A percentile compares a stretch with the other conserved stretches of the same genome.
Evolutionary conservation across 2,888 invertebrate genomes (phyloP).

Genomic region (Campoletis raptor): DNA sequence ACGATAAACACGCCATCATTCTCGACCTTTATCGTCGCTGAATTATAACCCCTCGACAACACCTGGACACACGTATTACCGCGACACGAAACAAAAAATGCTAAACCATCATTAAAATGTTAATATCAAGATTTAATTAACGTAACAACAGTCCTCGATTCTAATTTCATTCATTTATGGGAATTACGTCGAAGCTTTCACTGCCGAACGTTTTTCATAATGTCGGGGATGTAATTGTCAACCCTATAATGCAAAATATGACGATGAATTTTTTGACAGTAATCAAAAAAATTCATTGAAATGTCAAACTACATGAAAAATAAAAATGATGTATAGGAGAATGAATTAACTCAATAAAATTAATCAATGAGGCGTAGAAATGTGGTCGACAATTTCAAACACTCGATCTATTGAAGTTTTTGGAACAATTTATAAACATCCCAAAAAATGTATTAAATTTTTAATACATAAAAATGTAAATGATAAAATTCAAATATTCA

Average conservation of each 20-base stretch:
- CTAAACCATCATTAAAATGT: slow-evolving; percentile 37
- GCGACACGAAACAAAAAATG: slow-evolving; percentile 49
- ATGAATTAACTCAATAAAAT: too few relatives aligned
- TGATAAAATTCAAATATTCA: background rate
- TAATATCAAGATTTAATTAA: slow-evolving; percentile 48
- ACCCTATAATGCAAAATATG: background rate
- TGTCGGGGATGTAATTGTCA: background rate
- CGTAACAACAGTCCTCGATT: slow-evolving; percentile 9
- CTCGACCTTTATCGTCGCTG: slow-evolving; percentile 59
- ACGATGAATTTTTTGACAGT: background rate
- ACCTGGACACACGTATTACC: slow-evolving; percentile 21
- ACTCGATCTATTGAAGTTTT: too few relatives aligned
- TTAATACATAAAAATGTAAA: too few relatives aligned
- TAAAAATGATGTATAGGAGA: background rate
- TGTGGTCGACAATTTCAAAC: too few relatives aligned
- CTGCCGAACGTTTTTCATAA: background rate
- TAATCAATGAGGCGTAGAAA: too few relatives aligned
- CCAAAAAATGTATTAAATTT: too few relatives aligned
- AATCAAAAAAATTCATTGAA: background rate
- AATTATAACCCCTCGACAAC: slow-evolving; percentile 60
- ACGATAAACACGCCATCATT: slow-evolving; percentile 67
- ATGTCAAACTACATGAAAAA: background rate
- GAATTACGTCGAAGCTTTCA: background rate
- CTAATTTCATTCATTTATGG: background rate
- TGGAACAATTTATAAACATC: too few relatives aligned